Evolutionary conservation across 2,888 invertebrate species (phyloP).

Genomic region (Erebia ligea): DNA sequence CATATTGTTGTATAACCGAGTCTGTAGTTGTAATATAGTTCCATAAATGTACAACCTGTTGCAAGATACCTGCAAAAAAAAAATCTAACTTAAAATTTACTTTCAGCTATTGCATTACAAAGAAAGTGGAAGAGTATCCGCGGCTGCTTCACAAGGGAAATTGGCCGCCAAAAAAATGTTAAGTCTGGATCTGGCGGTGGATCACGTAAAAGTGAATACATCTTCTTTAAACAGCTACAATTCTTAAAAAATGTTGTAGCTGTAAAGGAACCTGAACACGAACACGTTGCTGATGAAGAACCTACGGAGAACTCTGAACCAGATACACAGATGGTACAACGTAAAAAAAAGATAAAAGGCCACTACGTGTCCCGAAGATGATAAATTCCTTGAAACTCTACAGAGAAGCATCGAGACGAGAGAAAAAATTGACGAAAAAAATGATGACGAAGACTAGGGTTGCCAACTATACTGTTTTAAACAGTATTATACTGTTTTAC

Average conservation of each 20-base stretch:
- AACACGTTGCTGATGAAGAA: constrained; percentile 1
- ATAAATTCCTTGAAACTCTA: constrained; percentile 1
- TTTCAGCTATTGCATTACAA: not conserved
- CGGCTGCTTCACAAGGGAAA: constrained; percentile 1
- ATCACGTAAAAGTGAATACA: constrained; percentile 1
- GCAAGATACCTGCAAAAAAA: constrained; percentile 1
- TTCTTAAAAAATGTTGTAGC: constrained; percentile 1
- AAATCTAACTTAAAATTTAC: not conserved
- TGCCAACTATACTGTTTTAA: too few relatives aligned
- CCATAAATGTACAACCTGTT: not conserved
- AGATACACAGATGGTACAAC: constrained; percentile 1
- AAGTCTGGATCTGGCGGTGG: constrained; percentile 1
- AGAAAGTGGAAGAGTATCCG: constrained; percentile 1
- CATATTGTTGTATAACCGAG: constrained; percentile 1
- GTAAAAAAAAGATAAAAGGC: constrained; percentile 1
- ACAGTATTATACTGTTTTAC: too few relatives aligned
- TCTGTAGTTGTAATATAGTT: constrained; percentile 1
- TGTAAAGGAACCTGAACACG: constrained; percentile 1
- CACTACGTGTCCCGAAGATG: constrained; percentile 1
- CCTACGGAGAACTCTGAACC: constrained; percentile 1
- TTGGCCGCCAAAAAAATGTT: constrained; percentile 1
- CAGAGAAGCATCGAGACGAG: constrained; percentile 1
- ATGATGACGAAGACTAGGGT: not conserved
- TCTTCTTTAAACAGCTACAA: not conserved
- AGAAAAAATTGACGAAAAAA: constrained; percentile 1